Evolutionary conservation across 2,797 vertebrate species (phyloP).

Genomic region (Synaphobranchus kaupii): DNA sequence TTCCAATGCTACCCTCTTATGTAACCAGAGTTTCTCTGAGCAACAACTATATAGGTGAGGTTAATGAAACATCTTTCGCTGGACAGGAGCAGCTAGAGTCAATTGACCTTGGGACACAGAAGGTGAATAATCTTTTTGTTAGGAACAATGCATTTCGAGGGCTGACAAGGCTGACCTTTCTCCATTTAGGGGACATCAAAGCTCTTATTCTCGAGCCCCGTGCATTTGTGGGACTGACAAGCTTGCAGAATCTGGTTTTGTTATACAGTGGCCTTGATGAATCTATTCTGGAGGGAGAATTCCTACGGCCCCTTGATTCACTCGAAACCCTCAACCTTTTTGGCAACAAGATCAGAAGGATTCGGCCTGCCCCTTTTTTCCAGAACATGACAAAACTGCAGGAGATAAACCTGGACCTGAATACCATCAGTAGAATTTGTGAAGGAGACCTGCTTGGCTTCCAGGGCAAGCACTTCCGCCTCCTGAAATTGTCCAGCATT

Average conservation of each 20-base stretch:
- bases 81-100: slow-evolving; percentile 60
- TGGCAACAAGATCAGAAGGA: slow-evolving; percentile 66
- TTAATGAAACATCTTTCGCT: slow-evolving; percentile 72
- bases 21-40: slow-evolving; percentile 68
- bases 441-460: slow-evolving; percentile 78
- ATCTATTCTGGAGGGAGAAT: slow-evolving; percentile 70
- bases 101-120: slow-evolving; percentile 70
- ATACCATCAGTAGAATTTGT: slow-evolving; percentile 72
- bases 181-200: slow-evolving; percentile 68
- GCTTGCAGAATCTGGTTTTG: slow-evolving; percentile 67
- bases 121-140: slow-evolving; percentile 57
- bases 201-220: slow-evolving; percentile 68
- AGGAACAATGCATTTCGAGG: slow-evolving; percentile 76
- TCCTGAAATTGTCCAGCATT: slow-evolving; percentile 66
- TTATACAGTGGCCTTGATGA: slow-evolving; percentile 64
- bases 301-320: slow-evolving; percentile 77
- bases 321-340: slow-evolving; percentile 73
- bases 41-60: slow-evolving; percentile 69
- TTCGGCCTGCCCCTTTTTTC: slow-evolving; percentile 79
- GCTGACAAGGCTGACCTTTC: slow-evolving; percentile 65
- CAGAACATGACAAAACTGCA: slow-evolving; percentile 66
- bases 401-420: slow-evolving; percentile 68
- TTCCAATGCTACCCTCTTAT: slow-evolving; percentile 73
- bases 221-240: slow-evolving; percentile 76
- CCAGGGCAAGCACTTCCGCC: slow-evolving; percentile 71